phyloP scores from a whole-genome alignment of 2,797 vertebrate species.

The Arnoldichthys spilopterus region DNA sequence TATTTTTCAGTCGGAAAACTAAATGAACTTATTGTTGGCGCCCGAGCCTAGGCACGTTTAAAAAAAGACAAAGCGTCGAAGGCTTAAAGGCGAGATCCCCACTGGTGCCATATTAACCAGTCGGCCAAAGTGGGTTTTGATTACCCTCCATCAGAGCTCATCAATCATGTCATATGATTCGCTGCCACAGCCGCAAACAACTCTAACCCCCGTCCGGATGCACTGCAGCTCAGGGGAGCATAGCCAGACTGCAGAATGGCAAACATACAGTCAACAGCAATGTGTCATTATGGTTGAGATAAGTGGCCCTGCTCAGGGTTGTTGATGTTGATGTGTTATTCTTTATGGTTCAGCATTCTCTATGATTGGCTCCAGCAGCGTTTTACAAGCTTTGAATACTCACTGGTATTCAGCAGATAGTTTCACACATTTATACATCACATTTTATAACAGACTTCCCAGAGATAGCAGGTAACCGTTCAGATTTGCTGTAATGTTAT shows the following conservation, averaged over 20 bases:
- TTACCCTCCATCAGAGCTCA: constrained; percentile 82
- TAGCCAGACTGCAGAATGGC: constrained; percentile 32
- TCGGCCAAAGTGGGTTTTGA: constrained; percentile 80
- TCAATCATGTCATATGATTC: constrained; percentile 82
- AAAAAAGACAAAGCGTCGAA: constrained; percentile 59
- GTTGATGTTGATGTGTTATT: constrained; percentile 3
- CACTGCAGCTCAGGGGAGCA: constrained; percentile 32
- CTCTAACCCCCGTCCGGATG: constrained; percentile 62
- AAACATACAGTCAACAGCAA: constrained; percentile 37
- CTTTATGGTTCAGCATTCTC: not conserved
- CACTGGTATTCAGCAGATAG: no score
- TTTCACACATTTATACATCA: no score
- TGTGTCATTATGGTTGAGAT: constrained; percentile 24
- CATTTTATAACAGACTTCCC: no score
- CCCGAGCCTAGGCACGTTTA: constrained; percentile 79
- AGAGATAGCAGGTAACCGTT: no score
- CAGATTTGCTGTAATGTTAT: no score
- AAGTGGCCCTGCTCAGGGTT: constrained; percentile 13
- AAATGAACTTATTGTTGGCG: constrained; percentile 86
- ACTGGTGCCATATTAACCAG: constrained; percentile 82
- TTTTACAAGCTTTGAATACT: not conserved
- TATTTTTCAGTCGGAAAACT: constrained; percentile 79
- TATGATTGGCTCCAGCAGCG: not conserved
- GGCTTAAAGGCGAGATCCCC: constrained; percentile 78
- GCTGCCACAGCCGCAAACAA: constrained; percentile 75